Evolutionary conservation across 2,113 vertebrate genomes (phyloP), one percentile per base, ranked within the genome.

Genomic region (Hiodon tergisus): DNA sequence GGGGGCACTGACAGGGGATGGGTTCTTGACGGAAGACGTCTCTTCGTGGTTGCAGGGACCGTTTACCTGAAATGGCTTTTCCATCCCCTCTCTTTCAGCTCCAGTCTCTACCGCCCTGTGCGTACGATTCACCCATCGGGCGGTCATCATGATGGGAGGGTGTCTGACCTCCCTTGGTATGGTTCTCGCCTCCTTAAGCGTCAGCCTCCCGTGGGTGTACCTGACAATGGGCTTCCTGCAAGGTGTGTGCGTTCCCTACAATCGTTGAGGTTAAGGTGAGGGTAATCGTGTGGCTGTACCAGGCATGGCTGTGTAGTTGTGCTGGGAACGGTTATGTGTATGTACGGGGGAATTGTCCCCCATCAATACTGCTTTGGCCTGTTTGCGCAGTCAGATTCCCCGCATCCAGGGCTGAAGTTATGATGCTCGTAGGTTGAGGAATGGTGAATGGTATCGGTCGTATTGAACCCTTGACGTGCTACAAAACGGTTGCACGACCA

Each of bases 141-240:
- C 58, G 7, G 83, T 87, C 13, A 84, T 89, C 72, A 79, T 89
- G 10, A 14, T 77, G 0, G 88, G 88, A 14, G 88, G 87, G 3
- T 65, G 87, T 31, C 75, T 88, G 9, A 68, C 80, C 3, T 47
- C 82, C 11, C 78, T 77, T 0, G 85, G 88, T 9, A 83, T 90
- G 84, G 6, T 85, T 57, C 78, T 88, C 71, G 85, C 84, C 2
- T 87, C 85, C 69, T 78, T 90, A 69, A 85, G 81, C 69, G 83
- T 86, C 62, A 80, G 84, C 69, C 80, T 89, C 67, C 82, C 83
- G 7, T 86, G 84, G 76, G 82, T 89, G 80, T 91, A 86, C 71
- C 54, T 88, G n/a, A 85, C 81, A n/a, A 74, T 88, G 68, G 88
- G 87, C 8, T 0, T 88, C 54, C 11, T 90, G n/a, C 78, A 88